Conservation (phyloP, 1,140 invertebrate species). For the Metaphire vulgaris region DNA sequence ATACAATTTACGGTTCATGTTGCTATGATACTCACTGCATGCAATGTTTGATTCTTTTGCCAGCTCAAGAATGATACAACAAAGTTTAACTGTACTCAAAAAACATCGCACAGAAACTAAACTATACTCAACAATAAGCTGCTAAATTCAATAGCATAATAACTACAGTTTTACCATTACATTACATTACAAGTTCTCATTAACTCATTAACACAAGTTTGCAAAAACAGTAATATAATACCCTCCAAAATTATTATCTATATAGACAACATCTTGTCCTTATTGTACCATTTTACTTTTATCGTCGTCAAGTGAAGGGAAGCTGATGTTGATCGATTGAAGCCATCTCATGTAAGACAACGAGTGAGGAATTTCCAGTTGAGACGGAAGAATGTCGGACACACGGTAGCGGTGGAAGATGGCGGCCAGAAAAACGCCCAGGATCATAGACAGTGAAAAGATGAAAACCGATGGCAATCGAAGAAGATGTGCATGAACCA, state of each 20-base stretch:
- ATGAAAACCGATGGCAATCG: neutral
- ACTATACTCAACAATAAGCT: too few relatives aligned
- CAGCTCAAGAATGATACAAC: too few relatives aligned
- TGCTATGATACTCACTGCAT: too few relatives aligned
- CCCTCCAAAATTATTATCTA: too few relatives aligned
- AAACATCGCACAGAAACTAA: too few relatives aligned
- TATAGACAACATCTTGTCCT: neutral
- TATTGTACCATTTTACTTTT: neutral
- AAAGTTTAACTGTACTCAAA: too few relatives aligned
- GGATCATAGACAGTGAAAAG: neutral
- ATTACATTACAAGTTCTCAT: neutral
- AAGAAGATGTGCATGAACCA: neutral
- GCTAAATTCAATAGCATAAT: neutral
- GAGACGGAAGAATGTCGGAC: neutral
- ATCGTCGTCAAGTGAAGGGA: neutral
- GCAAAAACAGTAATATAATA: neutral
- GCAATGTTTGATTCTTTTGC: too few relatives aligned
- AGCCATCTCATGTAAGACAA: neutral
- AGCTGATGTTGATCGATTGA: neutral
- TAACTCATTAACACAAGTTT: neutral
- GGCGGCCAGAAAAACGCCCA: neutral
- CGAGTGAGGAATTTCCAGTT: neutral
- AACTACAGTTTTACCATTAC: neutral
- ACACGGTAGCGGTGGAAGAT: neutral
- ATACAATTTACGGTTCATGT: too few relatives aligned